phyloP scores from a whole-genome alignment of 2,797 vertebrate species.

The Triplophysa bombifrons region DNA sequence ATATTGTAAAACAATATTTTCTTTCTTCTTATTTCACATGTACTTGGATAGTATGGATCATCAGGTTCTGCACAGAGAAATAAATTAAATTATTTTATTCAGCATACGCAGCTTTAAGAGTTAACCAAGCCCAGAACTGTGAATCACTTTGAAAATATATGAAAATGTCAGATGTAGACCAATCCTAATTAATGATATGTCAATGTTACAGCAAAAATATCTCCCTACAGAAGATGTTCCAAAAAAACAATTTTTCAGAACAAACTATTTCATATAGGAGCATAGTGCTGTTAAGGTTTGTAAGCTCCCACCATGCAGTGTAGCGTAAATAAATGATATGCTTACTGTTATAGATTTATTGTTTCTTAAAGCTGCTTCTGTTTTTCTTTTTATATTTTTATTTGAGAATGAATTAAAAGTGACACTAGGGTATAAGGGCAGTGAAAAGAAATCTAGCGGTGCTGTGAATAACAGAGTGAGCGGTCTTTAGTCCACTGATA shows the following conservation, averaged over 20 bases:
- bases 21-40: neutral
- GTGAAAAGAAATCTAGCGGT: neutral
- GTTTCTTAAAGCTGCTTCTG: no score
- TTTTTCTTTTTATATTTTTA: no score
- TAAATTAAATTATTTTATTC: neutral
- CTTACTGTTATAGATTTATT: neutral
- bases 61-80: neutral
- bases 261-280: neutral
- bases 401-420: no score
- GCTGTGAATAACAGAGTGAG: constrained; percentile 21
- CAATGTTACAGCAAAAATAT: neutral
- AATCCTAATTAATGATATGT: no score
- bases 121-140: neutral
- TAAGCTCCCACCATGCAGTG: neutral
- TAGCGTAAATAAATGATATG: neutral
- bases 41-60: neutral
- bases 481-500: constrained; percentile 45
- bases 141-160: neutral
- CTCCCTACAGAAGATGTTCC: neutral
- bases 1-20: neutral
- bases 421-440: neutral
- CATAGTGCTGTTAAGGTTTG: no score
- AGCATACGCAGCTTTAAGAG: neutral
- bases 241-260: neutral
- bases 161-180: neutral